Evolutionary conservation across 35 echinoderm and acorn worm species (phyloP), one percentile per base, ranked within the genome.

Genomic region (Apostichopus japonicus): DNA sequence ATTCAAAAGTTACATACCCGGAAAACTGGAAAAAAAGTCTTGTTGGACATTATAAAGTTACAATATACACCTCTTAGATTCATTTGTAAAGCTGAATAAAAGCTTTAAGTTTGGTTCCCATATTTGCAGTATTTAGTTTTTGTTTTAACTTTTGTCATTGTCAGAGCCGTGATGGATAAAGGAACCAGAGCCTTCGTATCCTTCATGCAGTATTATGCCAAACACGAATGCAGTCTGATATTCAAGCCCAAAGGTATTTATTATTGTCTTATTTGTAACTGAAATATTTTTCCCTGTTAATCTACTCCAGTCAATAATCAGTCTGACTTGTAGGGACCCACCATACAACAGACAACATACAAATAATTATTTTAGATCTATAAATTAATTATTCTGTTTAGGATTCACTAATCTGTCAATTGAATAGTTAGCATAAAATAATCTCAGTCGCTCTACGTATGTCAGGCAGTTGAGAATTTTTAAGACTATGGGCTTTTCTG

Each of bases 171-270:
- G 44, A 95, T 94, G 95, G 96, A 98, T 56, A 95, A 93, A 79
- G 94, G 96, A 55, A 98, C 90, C 52, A 91, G 94, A 77, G 96
- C 96, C 23, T 98, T 95, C 92, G 96, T 98, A 33, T 98, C 96
- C 6, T 98, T 95, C 54, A 90, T 95, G 25, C 96, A 98, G 72
- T 93, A 92, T 4, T 98, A 98, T 78, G 92, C 92, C 24, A 98
- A 98, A 83, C 96, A 98, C 90, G 96, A 98, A 51, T 98, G 96
- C 79, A 98, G 93, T 90, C 86, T 98, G 0, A 95, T 98, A 56
- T 95, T 98, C 91, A 95, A 94, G 75, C 72, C 94, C 54, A 98
- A 98, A 98, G 96, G 96, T 98, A 61, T 19, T 19, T 6, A 67
- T 19, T 67, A 0, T 67, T 67, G 33, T 44, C 33, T 44, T 44